These are phyloP conservation scores for Terrapene triunguis DNA, from an alignment of 2,113 vertebrate genomes.

Conservation along the genomic window DNA sequence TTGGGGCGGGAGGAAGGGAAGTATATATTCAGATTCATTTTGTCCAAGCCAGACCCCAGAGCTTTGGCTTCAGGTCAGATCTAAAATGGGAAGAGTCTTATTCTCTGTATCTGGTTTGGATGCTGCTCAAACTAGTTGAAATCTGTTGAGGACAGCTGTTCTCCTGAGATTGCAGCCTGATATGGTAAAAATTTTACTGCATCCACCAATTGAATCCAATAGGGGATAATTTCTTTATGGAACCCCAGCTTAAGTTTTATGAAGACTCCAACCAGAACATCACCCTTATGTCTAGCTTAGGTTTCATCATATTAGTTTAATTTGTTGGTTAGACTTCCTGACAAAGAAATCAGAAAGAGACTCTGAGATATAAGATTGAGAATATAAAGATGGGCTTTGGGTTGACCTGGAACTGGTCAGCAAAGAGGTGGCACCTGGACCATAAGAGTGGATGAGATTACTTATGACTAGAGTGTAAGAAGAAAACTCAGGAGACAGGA, in stretches of 20 bases:
- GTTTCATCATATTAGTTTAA: background rate
- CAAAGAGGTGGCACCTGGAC: background rate
- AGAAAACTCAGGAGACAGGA: background rate
- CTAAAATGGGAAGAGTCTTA: background rate
- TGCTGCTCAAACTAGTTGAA: background rate
- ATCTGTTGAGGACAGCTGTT: background rate
- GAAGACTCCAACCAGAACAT: background rate
- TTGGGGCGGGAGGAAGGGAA: too few species aligned
- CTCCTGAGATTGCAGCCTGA: background rate
- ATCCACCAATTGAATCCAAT: background rate
- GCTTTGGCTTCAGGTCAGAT: too few species aligned
- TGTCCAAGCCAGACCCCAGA: background rate
- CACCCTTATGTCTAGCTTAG: background rate
- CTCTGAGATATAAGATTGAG: background rate
- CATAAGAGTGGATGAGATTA: background rate
- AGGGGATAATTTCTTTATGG: background rate
- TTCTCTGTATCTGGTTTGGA: background rate
- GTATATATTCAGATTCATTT: background rate
- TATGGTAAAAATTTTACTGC: background rate
- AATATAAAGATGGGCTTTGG: background rate
- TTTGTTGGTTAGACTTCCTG: background rate
- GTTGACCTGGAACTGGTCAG: background rate
- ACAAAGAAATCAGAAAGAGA: background rate
- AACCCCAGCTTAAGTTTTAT: background rate
- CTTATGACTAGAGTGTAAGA: background rate